Evolutionary conservation across 2,888 invertebrate genomes (phyloP).

Genomic region (Byasa hedistus): DNA sequence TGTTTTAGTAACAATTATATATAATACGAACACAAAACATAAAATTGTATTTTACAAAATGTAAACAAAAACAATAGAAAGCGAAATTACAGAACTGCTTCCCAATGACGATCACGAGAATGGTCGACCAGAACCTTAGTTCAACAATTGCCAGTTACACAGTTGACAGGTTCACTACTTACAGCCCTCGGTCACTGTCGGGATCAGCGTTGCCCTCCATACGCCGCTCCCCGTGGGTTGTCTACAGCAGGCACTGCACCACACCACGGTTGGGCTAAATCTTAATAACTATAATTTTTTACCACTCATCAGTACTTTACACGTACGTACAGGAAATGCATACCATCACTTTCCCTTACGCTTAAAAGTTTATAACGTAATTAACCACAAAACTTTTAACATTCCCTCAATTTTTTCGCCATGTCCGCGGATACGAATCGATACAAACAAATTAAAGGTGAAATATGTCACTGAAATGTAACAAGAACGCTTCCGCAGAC

Average conservation of each 20-base stretch:
- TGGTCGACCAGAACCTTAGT: too few relatives aligned
- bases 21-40: too few relatives aligned
- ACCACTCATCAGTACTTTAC: slow-evolving; percentile 11
- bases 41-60: too few relatives aligned
- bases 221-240: neutral
- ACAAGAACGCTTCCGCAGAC: neutral
- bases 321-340: neutral
- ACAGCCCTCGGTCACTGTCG: slow-evolving; percentile 44
- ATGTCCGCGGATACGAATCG: neutral
- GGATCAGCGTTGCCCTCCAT: slow-evolving; percentile 48
- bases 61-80: too few relatives aligned
- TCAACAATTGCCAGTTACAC: too few relatives aligned
- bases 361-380: neutral
- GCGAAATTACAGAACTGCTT: too few relatives aligned
- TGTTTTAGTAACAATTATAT: too few relatives aligned
- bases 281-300: neutral
- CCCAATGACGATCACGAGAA: too few relatives aligned
- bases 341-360: slow-evolving; percentile 5
- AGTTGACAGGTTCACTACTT: slow-evolving; percentile 33
- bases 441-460: slow-evolving; percentile 6
- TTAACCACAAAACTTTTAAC: too few relatives aligned
- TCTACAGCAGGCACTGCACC: neutral
- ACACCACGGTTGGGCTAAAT: neutral
- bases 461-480: neutral
- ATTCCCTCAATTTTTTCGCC: too few relatives aligned